Evolutionary conservation across 1,140 invertebrate species (phyloP).

Genomic region (Laupala kohalensis): DNA sequence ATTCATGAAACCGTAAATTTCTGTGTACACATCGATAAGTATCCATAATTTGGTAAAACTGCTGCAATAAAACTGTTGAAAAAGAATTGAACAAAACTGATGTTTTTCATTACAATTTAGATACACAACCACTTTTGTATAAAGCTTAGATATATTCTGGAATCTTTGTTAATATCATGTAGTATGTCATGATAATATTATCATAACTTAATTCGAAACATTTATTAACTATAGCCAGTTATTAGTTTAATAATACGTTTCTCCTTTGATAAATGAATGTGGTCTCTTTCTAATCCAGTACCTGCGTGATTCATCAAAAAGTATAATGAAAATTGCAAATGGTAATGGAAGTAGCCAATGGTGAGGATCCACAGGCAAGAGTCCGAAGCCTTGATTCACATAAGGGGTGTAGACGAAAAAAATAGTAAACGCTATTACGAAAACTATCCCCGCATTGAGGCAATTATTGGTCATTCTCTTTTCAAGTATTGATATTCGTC

Average conservation of each 20-base stretch:
- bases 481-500: slow-evolving; percentile 56
- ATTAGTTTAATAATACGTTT: neutral
- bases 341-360: neutral
- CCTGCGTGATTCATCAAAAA: neutral
- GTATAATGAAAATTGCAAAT: neutral
- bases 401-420: slow-evolving; percentile 54
- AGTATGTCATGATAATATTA: too few relatives aligned
- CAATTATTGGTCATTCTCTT: slow-evolving; percentile 66
- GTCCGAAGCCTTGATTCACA: slow-evolving; percentile 43
- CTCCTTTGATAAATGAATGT: neutral
- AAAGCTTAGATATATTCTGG: too few relatives aligned
- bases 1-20: too few relatives aligned
- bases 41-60: too few relatives aligned
- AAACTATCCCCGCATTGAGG: slow-evolving; percentile 53
- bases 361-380: neutral
- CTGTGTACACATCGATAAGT: too few relatives aligned
- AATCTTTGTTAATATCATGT: too few relatives aligned
- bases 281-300: neutral
- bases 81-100: too few relatives aligned
- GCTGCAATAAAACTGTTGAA: too few relatives aligned
- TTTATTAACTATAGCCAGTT: too few relatives aligned
- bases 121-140: too few relatives aligned
- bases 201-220: too few relatives aligned
- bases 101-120: too few relatives aligned
- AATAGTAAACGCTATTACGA: slow-evolving; percentile 48